Evolutionary conservation across 1,140 invertebrate genomes (phyloP), one percentile per base, ranked within the genome.

Genomic region (Bicyclus anynana): DNA sequence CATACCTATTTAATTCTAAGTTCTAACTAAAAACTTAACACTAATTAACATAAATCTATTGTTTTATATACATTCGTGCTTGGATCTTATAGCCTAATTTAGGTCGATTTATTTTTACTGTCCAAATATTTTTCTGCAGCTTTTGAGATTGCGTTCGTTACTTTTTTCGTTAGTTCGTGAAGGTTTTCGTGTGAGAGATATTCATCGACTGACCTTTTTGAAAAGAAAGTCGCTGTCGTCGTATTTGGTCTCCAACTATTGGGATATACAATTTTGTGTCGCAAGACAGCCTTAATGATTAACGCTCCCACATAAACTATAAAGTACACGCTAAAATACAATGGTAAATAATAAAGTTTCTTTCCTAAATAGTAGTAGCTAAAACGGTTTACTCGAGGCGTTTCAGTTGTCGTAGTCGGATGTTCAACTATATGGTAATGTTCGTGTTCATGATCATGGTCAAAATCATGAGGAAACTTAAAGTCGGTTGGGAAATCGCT

Each of bases 241-340:
- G 67, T 72, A 35, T 88, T 86, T 7, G 84, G 83, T 54, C 77
- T 72, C 71, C 74, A 88, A 56, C 85, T 88, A 62, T 89, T 88
- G 3, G 89, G 89, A 57, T 90, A 90, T 0, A 87, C 86, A 35
- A 90, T 90, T 85, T 95, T 95, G 74, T 95, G 94, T 50, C 94
- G 91, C 9, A 94, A 91, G 38, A 96, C 92, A 5, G 94, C 94
- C 76, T 95, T 95, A 1, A 95, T 86, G 44, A 96, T 93, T 6
- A 96, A 85, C 33, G 93, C 93, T 2, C 93, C 92, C 1, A 96
- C 93, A 65, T 95, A 96, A 55, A 95, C 90, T 55, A 94, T 93
- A 69, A 95, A 95, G 67, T 94, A 96, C n/a, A 95, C 93, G 56
- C 94, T 95, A 71, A 95, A 96, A 74, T 95, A 96, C 10, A 96